Evolutionary conservation across 1,140 invertebrate genomes (phyloP).

Genomic region (Drosophila sp.): DNA sequence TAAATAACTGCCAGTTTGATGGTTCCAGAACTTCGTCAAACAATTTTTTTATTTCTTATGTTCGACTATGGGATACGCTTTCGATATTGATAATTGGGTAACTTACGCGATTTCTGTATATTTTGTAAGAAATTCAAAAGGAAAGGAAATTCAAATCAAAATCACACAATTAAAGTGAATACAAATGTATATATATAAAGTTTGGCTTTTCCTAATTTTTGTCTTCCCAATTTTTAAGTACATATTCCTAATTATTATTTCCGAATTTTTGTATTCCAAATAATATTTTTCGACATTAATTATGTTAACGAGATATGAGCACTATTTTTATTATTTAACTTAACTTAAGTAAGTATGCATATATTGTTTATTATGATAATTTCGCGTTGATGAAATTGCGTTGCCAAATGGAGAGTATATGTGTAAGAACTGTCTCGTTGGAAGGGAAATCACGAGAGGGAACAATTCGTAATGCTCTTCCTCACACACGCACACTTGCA

Average conservation of each 20-base stretch:
- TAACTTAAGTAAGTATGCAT: background rate
- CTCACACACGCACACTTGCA: constrained; percentile 19
- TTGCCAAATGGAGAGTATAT: constrained; percentile 1
- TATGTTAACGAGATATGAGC: background rate
- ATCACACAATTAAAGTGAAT: too few species aligned
- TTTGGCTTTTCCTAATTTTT: too few species aligned
- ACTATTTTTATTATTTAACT: background rate
- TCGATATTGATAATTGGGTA: too few species aligned
- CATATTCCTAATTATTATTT: too few species aligned
- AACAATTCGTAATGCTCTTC: constrained; percentile 13
- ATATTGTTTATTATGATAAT: constrained; percentile 2
- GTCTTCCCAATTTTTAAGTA: too few species aligned
- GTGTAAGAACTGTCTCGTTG: background rate
- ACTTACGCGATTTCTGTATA: too few species aligned
- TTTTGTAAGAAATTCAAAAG: too few species aligned
- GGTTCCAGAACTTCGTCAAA: constrained; percentile 8
- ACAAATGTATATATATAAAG: too few species aligned
- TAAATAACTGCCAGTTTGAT: constrained; percentile 18
- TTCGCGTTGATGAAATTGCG: background rate
- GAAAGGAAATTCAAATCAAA: too few species aligned
- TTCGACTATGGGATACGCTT: constrained; percentile 7
- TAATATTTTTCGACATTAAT: too few species aligned
- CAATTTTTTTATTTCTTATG: background rate
- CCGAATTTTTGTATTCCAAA: too few species aligned
- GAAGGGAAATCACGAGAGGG: constrained; percentile 17